phyloP scores from a whole-genome alignment of 1,140 invertebrate genomes.

The Platyura marginata region DNA sequence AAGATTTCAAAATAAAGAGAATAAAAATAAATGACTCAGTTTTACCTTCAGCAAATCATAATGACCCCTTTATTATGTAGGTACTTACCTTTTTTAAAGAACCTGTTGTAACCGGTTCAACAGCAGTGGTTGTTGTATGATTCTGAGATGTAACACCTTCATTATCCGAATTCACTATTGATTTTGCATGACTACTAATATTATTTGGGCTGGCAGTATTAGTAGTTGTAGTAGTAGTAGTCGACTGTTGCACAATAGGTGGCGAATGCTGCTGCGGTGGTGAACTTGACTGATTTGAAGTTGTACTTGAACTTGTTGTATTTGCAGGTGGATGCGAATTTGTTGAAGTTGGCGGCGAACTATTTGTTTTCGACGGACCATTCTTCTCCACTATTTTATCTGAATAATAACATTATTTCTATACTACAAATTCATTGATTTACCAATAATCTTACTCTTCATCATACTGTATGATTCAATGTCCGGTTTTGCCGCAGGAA shows the following conservation, averaged over 20 bases:
- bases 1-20: too few species aligned
- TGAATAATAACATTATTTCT: constrained; percentile 8
- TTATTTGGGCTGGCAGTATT: background rate
- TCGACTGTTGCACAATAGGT: background rate
- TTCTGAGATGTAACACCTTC: background rate
- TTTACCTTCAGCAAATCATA: background rate
- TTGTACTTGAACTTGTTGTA: background rate
- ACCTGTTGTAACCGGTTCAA: background rate
- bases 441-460: constrained; percentile 32
- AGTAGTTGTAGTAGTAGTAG: background rate
- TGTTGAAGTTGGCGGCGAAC: constrained; percentile 1
- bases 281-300: background rate
- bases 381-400: constrained; percentile 5
- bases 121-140: background rate
- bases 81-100: constrained; percentile 7
- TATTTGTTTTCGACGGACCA: constrained; percentile 2
- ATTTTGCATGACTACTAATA: background rate
- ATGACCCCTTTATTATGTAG: background rate
- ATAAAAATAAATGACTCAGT: too few species aligned
- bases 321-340: background rate
- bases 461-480: constrained; percentile 25
- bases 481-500: constrained; percentile 23
- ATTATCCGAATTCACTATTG: background rate
- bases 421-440: constrained; percentile 21
- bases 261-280: background rate